Evolutionary conservation across 2,113 vertebrate genomes (phyloP), one percentile per base, ranked within the genome.

Genomic region (Thymallus thymallus): DNA sequence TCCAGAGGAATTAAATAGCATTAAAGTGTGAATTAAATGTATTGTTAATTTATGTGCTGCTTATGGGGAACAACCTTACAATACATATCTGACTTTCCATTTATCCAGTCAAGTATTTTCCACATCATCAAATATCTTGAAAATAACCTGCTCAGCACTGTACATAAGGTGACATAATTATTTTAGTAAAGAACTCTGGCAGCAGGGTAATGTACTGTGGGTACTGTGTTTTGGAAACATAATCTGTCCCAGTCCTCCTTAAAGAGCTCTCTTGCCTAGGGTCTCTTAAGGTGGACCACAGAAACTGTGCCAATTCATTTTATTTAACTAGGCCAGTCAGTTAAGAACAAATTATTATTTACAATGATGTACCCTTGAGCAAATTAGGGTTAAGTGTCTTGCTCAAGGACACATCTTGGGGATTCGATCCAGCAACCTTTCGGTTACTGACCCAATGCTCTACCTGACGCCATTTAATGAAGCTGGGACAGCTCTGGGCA

Each of bases 211-310:
- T 41, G 9, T 7, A 41, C 35, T 48, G 5, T 29, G 3, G 20
- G 10, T 66, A 22, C n/a, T 56, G 65, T 26, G 13, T 18, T 1
- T 32, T 5, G 12, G 22, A 9, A 0, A 22, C 60, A 20, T 1
- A 9, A 13, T 14, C 79, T 86, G 82, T 20, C 24, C 30, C 66
- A 67, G 81, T 82, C 90, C 72, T 86, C 89, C 88, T 90, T 91
- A 90, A 79, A 24, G 63, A 66, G 69, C 81, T 88, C 86, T 77
- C 74, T 58, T 79, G 71, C 69, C 70, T 70, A 77, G 74, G 71
- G 84, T 80, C 68, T 84, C 86, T 91, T 91, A 92, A 92, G 89
- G 90, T 86, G 1, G 84, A 85, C 61, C 71, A 0, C 0, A 1
- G 16, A 58, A 87, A 81, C 87, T 87, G 6, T 24, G 20, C 41